Evolutionary conservation across 2,113 vertebrate species (phyloP), one percentile per base, ranked within the genome.

Genomic region (Oncorhynchus gorbuscha): DNA sequence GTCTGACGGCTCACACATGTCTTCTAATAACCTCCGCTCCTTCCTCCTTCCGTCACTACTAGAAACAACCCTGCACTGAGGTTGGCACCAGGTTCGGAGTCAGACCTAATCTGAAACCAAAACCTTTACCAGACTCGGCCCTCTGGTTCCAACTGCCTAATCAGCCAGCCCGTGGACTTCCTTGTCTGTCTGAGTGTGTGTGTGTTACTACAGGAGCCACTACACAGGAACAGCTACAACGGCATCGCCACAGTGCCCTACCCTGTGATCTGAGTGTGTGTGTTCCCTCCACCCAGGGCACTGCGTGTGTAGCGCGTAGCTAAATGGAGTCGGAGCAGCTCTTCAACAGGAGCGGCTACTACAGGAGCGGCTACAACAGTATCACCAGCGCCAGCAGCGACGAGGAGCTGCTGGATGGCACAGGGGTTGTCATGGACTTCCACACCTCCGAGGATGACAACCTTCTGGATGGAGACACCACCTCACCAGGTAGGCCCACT

Each of bases 271-370:
- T 35, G 30, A 35, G 28, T 68, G 66, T 35, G 28, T 68, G 66
- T 68, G 30, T 32, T 14, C 6, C 12, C 39, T 4, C 28, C 20
- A 48, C 45, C 4, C 86, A 99, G 97, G 93, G 93, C 88, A 81
- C 85, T 14, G 51, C 51, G 51, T 55, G 51, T 18, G 16, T 55
- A 55, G 51, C 88, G 92, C 86, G 80, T 92, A 94, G 92, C 95
- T 99, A 96, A 96, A 99, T 99, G 98, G 98, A 99, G 97, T 99
- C 97, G 92, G 97, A 98, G 92, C 98, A 99, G 93, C 92, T 99
- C 91, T 98, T 98, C 92, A 96, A 95, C 92, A 96, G 98, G 51
- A 55, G 18, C 93, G 96, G 96, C 87, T 96, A 95, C 92, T 96
- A 93, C 92, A 94, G 97, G 91, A 99, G 97, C 94, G 98, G 98